phyloP scores from a whole-genome alignment of 2,113 vertebrate genomes.

The Oenanthe oenanthe region DNA sequence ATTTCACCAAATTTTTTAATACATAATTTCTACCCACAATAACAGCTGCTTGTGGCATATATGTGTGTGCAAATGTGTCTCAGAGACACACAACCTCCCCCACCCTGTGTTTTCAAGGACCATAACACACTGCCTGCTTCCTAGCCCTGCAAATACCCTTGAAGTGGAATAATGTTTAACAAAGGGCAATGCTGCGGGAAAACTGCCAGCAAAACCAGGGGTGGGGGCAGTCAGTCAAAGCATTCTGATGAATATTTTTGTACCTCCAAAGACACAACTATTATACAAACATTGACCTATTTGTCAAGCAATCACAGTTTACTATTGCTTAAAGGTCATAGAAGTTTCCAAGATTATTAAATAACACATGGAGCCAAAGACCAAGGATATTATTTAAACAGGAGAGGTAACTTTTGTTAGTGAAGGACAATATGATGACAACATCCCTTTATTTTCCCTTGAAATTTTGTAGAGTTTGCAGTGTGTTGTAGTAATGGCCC shows the following conservation, averaged over 20 bases:
- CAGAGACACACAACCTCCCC: not conserved
- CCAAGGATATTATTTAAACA: slow-evolving; percentile 36
- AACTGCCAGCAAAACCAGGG: slow-evolving; percentile 39
- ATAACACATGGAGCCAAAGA: slow-evolving; percentile 45
- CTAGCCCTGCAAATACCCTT: slow-evolving; percentile 65
- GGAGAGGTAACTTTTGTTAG: slow-evolving; percentile 28
- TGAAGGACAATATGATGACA: slow-evolving; percentile 33
- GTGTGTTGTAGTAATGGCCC: not conserved
- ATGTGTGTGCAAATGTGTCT: not conserved
- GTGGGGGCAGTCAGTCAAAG: slow-evolving; percentile 50
- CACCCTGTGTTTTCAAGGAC: slow-evolving; percentile 29
- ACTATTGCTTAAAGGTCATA: slow-evolving; percentile 58
- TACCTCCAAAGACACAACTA: slow-evolving; percentile 53
- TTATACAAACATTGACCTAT: slow-evolving; percentile 59
- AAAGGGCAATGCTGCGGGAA: slow-evolving; percentile 37
- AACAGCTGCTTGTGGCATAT: not conserved
- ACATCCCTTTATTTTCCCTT: not conserved
- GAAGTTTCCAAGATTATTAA: slow-evolving; percentile 59
- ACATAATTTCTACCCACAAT: not conserved
- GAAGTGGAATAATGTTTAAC: slow-evolving; percentile 72
- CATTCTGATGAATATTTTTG: slow-evolving; percentile 60
- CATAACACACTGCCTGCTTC: slow-evolving; percentile 49
- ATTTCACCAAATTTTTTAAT: not conserved
- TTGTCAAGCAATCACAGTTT: slow-evolving; percentile 54
- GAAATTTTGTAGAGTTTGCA: slow-evolving; percentile 12